Evolutionary conservation across 92 coral and sea anemone genomes (phyloP).

Genomic region (Parazoanthus atlanticus): DNA sequence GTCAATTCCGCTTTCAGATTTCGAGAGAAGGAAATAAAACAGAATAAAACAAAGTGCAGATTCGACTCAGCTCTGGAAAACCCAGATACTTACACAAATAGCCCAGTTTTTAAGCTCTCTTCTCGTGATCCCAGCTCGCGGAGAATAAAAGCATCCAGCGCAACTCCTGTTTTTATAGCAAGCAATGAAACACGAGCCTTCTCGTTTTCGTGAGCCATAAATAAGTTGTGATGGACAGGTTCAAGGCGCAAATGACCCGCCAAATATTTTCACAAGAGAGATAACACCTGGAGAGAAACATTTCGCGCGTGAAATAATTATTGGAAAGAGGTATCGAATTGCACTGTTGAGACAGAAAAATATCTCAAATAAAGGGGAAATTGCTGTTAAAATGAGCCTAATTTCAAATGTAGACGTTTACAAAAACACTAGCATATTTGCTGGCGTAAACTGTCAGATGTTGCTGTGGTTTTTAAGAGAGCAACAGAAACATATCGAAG

Average conservation of each 20-base stretch:
- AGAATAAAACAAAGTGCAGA: neutral
- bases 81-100: neutral
- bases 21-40: neutral
- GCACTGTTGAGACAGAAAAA: neutral
- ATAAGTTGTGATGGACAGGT: neutral
- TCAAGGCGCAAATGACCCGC: neutral
- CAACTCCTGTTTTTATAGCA: neutral
- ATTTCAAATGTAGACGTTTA: neutral
- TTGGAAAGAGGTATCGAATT: neutral
- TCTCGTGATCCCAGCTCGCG: neutral
- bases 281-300: neutral
- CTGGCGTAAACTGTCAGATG: neutral
- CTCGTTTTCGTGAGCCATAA: neutral
- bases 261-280: neutral
- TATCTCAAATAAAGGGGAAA: neutral
- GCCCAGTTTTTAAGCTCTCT: neutral
- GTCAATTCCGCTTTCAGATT: neutral
- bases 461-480: neutral
- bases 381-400: neutral
- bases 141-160: neutral
- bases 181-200: neutral
- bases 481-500: neutral
- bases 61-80: neutral
- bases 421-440: neutral
- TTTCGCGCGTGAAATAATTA: constrained; percentile 13